Evolutionary conservation across 1,140 invertebrate species (phyloP).

Genomic region (Drosophila navojoa): DNA sequence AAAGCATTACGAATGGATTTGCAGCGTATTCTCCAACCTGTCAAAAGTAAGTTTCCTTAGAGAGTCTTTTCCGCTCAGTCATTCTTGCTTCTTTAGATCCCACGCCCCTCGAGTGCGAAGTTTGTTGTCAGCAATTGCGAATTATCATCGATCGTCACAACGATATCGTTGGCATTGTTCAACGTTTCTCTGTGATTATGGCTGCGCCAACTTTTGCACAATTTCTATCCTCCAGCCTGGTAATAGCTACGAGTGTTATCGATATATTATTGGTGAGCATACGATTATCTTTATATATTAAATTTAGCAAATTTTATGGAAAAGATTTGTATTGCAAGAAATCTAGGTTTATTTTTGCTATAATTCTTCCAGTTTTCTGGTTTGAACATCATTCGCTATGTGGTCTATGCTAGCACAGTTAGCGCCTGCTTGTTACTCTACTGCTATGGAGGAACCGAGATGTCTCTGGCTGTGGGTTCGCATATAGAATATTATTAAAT

Average conservation of each 20-base stretch:
- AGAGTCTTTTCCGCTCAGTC: background rate
- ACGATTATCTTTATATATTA: background rate
- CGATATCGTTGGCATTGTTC: conserved; percentile 56
- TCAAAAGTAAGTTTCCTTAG: conserved; percentile 20
- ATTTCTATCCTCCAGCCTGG: conserved; percentile 60
- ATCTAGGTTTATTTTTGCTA: background rate
- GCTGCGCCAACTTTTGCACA: conserved; percentile 58
- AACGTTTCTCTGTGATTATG: conserved; percentile 56
- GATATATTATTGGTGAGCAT: conserved; percentile 59
- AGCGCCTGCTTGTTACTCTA: conserved; percentile 52
- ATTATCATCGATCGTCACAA: conserved; percentile 60
- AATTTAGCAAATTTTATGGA: background rate
- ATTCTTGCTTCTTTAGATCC: conserved; percentile 17
- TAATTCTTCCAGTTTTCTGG: conserved; percentile 49
- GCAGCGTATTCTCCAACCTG: conserved; percentile 9
- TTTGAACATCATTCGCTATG: conserved; percentile 66
- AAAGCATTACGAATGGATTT: conserved; percentile 45
- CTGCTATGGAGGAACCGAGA: conserved; percentile 62
- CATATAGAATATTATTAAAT: background rate
- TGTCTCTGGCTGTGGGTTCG: conserved; percentile 49
- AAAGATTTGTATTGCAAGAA: background rate
- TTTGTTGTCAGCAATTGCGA: conserved; percentile 45
- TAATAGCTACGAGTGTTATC: conserved; percentile 67
- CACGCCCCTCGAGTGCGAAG: conserved; percentile 7
- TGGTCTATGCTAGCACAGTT: conserved; percentile 54